Conservation (phyloP, 2,797 vertebrate species). For the Antrozous pallidus region DNA sequence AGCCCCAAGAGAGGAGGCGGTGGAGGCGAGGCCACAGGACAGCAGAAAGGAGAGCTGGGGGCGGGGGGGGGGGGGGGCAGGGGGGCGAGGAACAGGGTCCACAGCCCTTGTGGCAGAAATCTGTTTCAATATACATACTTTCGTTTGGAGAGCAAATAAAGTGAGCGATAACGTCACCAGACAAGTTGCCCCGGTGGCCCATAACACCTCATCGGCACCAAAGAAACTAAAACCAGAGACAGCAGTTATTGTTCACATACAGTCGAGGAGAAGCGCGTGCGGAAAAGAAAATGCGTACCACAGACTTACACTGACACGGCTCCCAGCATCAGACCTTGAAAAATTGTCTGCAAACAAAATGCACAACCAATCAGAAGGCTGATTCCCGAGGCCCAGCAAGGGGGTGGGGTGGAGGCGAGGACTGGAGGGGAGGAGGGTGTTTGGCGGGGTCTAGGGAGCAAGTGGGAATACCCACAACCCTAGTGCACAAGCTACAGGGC, state of each 20-base stretch:
- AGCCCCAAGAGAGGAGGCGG: background rate
- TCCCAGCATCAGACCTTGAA: constrained; percentile 87
- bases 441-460: background rate
- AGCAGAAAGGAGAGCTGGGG: background rate
- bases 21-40: background rate
- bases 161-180: constrained; percentile 84
- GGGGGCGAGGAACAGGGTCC: background rate
- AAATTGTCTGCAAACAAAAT: constrained; percentile 82
- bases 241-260: background rate
- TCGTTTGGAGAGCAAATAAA: constrained; percentile 88
- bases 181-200: constrained; percentile 85
- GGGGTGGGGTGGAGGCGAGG: no score
- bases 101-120: background rate
- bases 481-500: background rate
- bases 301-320: constrained; percentile 85
- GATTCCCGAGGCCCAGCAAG: background rate
- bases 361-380: constrained; percentile 31
- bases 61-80: accelerated
- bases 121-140: constrained; percentile 78
- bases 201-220: constrained; percentile 83
- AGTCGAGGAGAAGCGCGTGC: background rate
- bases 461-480: background rate
- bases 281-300: background rate
- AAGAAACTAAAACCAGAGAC: constrained; percentile 82
- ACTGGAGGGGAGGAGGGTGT: no score